Evolutionary conservation across 2,888 invertebrate species (phyloP).

Genomic region (Orthosia cruda): DNA sequence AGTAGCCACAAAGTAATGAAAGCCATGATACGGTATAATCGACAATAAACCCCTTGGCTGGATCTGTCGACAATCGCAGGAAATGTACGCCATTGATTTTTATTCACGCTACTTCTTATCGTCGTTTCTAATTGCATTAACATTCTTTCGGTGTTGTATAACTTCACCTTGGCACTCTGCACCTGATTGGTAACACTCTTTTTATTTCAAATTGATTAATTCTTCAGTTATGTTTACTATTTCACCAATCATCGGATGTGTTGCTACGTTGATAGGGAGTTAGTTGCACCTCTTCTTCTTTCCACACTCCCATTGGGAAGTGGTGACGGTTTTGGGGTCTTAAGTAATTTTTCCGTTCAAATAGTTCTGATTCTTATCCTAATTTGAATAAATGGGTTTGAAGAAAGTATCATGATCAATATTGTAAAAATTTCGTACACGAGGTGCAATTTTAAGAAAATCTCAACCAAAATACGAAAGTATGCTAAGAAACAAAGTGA

Average conservation of each 20-base stretch:
- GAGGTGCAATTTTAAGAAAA: not conserved
- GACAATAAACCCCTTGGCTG: constrained; percentile 56
- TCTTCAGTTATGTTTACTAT: constrained; percentile 9
- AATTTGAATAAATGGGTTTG: not conserved
- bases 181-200: constrained; percentile 37
- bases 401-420: not conserved
- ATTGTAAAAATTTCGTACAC: not conserved
- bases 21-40: constrained; percentile 55
- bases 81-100: constrained; percentile 68
- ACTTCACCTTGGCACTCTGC: constrained; percentile 60
- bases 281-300: not conserved
- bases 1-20: constrained; percentile 15
- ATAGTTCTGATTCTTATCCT: not conserved
- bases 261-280: not conserved
- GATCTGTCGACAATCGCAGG: constrained; percentile 66
- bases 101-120: constrained; percentile 68
- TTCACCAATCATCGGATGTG: not conserved
- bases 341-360: not conserved
- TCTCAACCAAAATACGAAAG: not conserved
- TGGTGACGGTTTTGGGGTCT: not conserved
- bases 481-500: constrained; percentile 15
- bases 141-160: constrained; percentile 67
- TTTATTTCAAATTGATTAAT: constrained; percentile 36
- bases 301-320: not conserved
- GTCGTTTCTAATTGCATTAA: constrained; percentile 69